These are phyloP conservation scores for Calonectris borealis DNA, from an alignment of 2,113 vertebrate species.

Conservation along the genomic window DNA sequence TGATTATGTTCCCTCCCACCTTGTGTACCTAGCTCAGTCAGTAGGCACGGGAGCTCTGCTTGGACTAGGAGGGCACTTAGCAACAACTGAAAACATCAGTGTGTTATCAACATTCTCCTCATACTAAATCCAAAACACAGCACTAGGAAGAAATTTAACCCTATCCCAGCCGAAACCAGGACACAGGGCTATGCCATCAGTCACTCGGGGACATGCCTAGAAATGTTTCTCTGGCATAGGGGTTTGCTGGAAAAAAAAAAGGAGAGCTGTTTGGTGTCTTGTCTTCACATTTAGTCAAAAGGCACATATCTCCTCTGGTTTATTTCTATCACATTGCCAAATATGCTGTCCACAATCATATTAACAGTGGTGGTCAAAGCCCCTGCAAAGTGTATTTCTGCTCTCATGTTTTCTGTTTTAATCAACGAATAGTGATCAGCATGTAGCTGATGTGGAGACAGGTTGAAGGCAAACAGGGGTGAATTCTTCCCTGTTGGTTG, in stretches of 20 bases:
- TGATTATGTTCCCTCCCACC: too few relatives aligned
- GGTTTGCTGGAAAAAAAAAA: not conserved
- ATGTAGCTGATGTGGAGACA: not conserved
- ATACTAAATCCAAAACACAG: too few relatives aligned
- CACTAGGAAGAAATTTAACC: too few relatives aligned
- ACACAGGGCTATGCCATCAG: not conserved
- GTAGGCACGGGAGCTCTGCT: too few relatives aligned
- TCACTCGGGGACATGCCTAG: not conserved
- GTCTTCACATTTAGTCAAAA: not conserved
- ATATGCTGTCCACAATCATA: fast-evolving
- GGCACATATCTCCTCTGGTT: not conserved
- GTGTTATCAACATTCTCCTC: too few relatives aligned
- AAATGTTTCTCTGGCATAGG: not conserved
- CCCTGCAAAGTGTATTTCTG: not conserved
- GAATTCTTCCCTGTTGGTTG: not conserved
- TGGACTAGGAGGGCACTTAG: too few relatives aligned
- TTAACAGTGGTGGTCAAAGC: not conserved
- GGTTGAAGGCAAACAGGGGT: not conserved
- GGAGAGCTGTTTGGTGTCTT: not conserved
- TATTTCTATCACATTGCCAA: not conserved
- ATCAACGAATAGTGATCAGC: not conserved
- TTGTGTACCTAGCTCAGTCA: too few relatives aligned
- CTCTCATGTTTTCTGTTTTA: not conserved
- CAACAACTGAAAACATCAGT: too few relatives aligned
- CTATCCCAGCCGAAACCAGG: too few relatives aligned